Conservation (phyloP, 2,888 invertebrate species). For the Icerya purchasi region DNA sequence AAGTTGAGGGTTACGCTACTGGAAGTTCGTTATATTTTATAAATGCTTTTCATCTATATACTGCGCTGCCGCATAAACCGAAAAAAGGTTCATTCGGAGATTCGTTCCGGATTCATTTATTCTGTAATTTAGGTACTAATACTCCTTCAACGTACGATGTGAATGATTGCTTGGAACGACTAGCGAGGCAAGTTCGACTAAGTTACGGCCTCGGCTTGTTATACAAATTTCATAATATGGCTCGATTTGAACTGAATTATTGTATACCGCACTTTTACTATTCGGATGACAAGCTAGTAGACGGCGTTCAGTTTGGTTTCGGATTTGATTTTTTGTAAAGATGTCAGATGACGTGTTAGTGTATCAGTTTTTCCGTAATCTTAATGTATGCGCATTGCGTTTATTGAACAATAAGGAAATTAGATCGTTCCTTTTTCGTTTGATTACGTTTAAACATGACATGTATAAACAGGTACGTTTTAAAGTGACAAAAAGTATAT, state of each 20-base stretch:
- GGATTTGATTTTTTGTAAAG: conserved; percentile 62
- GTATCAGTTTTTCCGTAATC: too few species aligned
- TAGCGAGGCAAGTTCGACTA: conserved; percentile 37
- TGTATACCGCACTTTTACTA: conserved; percentile 51
- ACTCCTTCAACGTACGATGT: conserved; percentile 30
- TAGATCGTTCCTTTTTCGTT: too few species aligned
- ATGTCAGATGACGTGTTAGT: too few species aligned
- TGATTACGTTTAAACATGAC: too few species aligned
- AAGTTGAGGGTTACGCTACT: conserved; percentile 47
- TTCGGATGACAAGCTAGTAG: conserved; percentile 38
- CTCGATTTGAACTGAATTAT: conserved; percentile 89
- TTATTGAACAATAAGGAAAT: too few species aligned
- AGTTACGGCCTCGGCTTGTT: conserved; percentile 68
- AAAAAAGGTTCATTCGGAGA: conserved; percentile 59
- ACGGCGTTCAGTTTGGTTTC: conserved; percentile 65
- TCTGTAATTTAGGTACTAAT: conserved; percentile 71
- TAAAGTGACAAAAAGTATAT: too few species aligned
- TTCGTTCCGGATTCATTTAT: conserved; percentile 69
- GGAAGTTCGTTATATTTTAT: conserved; percentile 72
- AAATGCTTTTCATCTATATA: conserved; percentile 63
- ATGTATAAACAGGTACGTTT: too few species aligned
- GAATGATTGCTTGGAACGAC: conserved; percentile 25
- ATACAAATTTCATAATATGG: conserved; percentile 57
- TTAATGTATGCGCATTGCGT: too few species aligned
- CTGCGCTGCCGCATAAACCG: conserved; percentile 71